These are phyloP conservation scores for Dasypogon diadema DNA, from an alignment of 2,888 invertebrate species.

Conservation along the genomic window DNA sequence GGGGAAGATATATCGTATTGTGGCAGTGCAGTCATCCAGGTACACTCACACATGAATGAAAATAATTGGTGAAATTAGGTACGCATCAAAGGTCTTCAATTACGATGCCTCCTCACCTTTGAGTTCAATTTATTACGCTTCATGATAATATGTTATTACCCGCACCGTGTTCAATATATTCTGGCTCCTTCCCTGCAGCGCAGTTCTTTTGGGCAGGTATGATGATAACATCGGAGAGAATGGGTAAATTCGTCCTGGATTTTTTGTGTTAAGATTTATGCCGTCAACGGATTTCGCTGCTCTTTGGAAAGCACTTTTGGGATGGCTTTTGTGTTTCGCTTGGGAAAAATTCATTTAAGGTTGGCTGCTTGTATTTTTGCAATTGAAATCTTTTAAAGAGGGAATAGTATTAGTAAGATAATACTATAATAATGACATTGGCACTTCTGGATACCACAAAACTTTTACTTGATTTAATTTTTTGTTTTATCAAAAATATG, in stretches of 20 bases:
- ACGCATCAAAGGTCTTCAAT: conserved; percentile 42
- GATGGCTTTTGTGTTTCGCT: no score
- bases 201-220: conserved; percentile 1
- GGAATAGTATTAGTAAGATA: no score
- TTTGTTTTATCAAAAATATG: no score
- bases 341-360: no score
- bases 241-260: conserved; percentile 21
- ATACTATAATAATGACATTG: no score
- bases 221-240: conserved; percentile 8
- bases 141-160: conserved; percentile 35
- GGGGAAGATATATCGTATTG: background rate
- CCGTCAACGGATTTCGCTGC: background rate
- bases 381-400: no score
- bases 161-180: background rate
- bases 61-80: conserved; percentile 33
- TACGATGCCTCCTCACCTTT: conserved; percentile 30
- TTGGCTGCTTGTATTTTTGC: no score
- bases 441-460: no score
- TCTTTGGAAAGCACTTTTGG: no score
- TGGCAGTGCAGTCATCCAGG: background rate
- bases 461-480: no score
- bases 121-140: conserved; percentile 45
- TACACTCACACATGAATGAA: conserved; percentile 10
- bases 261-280: background rate
- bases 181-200: conserved; percentile 20